Evolutionary conservation across 2,888 invertebrate species (phyloP).

Genomic region (Anoncus sp.): DNA sequence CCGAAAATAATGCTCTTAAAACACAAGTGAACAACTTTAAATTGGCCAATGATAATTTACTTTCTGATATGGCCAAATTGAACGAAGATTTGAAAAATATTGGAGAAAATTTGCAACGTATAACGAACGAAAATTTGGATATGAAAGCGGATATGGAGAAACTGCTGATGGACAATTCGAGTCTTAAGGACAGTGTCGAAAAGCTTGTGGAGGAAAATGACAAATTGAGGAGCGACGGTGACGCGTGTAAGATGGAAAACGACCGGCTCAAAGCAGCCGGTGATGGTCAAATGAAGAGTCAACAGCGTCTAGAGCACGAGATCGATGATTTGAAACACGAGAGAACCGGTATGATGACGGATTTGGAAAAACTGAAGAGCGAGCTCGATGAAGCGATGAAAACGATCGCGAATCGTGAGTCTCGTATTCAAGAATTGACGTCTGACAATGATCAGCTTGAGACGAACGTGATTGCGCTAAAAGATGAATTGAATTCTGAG

Average conservation of each 20-base stretch:
- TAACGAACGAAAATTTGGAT: conserved; percentile 51
- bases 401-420: conserved; percentile 53
- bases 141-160: conserved; percentile 57
- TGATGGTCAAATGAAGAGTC: conserved; percentile 45
- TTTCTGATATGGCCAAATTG: conserved; percentile 57
- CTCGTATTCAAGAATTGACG: conserved; percentile 40
- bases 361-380: conserved; percentile 32
- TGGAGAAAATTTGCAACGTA: conserved; percentile 42
- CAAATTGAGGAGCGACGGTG: conserved; percentile 48
- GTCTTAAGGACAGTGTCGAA: conserved; percentile 50
- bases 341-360: conserved; percentile 48
- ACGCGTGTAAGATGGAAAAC: conserved; percentile 52
- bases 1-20: conserved; percentile 56
- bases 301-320: conserved; percentile 51
- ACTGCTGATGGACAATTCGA: conserved; percentile 54
- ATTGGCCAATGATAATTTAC: conserved; percentile 48
- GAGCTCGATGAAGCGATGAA: conserved; percentile 47
- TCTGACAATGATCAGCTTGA: conserved; percentile 56
- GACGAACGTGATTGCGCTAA: conserved; percentile 55
- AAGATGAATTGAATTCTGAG: conserved; percentile 55
- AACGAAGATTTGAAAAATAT: conserved; percentile 28
- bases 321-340: conserved; percentile 62
- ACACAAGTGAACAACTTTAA: conserved; percentile 53
- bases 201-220: conserved; percentile 47
- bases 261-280: conserved; percentile 60